Evolutionary conservation across 2,888 invertebrate species (phyloP).

Genomic region (Phoenoteleia sp.): DNA sequence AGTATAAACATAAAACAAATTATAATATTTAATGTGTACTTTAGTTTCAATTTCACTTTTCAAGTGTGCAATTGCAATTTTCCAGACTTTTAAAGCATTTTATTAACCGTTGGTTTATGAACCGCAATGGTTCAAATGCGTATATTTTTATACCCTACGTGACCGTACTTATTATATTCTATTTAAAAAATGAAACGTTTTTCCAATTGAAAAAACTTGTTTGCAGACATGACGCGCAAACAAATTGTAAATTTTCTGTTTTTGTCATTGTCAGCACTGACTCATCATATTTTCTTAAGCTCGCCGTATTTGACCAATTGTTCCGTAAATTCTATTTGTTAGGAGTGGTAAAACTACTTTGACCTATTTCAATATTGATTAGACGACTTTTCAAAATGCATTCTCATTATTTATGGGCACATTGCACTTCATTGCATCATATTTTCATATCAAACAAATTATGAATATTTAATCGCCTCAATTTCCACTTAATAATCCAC

Average conservation of each 20-base stretch:
- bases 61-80: too few relatives aligned
- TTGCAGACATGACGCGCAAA: too few relatives aligned
- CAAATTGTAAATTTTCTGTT: not conserved
- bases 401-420: slow-evolving; percentile 39
- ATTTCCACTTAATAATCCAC: slow-evolving; percentile 2
- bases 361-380: slow-evolving; percentile 66
- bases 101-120: too few relatives aligned
- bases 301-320: slow-evolving; percentile 62
- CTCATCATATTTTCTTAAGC: slow-evolving; percentile 49
- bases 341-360: slow-evolving; percentile 66
- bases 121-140: too few relatives aligned
- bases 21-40: too few relatives aligned
- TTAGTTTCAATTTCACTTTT: too few relatives aligned
- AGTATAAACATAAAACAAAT: too few relatives aligned
- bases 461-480: slow-evolving; percentile 13
- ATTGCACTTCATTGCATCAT: slow-evolving; percentile 37
- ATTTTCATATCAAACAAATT: slow-evolving; percentile 27
- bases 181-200: too few relatives aligned
- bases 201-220: too few relatives aligned
- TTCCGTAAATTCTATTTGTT: slow-evolving; percentile 59
- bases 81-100: too few relatives aligned
- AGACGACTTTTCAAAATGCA: slow-evolving; percentile 38
- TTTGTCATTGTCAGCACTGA: slow-evolving; percentile 39
- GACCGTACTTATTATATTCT: too few relatives aligned
- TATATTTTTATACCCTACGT: too few relatives aligned